Evolutionary conservation across 2,797 vertebrate species (phyloP), one percentile per base, ranked within the genome.

Genomic region (Epinephelus awoara): DNA sequence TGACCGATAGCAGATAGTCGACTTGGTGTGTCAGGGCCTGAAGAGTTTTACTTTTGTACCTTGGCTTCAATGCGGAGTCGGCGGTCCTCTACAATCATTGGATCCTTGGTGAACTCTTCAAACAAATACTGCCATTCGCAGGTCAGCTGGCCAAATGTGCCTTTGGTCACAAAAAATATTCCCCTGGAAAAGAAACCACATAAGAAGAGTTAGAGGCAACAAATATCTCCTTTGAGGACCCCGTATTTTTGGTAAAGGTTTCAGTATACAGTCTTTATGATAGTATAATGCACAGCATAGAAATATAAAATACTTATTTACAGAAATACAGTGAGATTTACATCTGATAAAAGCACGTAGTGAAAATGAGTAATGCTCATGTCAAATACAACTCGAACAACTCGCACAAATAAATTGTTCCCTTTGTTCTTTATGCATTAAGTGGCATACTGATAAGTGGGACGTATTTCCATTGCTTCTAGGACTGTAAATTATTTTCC

Each of bases 81-180:
- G 52, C 97, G 94, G 44, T 91, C 95, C 75, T 97, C 96, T 12
- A 99, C 94, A 3, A 99, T 98, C 85, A 96, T 96, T 0, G 98
- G 98, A 0, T 98, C 96, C 95, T 98, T 98, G 77, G 97, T 99
- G 92, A 99, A 99, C 88, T 99, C 98, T 75, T 99, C 97, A 0
- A 97, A 99, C 69, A 93, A 96, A 87, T 99, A 99, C 64, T 99
- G 98, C 98, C 98, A 99, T 75, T 99, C 98, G 78, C 98, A 99
- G 5, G 97, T 99, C 89, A 98, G 92, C 86, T 99, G 98, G 67
- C 97, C 98, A 91, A 99, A 99, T 0, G 98, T 97, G 81, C 98
- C 98, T 90, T 96, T 98, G 61, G 98, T 99, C 88, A 99, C 97
- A 86, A 99, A 99, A 67, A 99, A 95, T 49, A 99, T 95, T 19